Evolutionary conservation across 64 coral and sea anemone species (phyloP).

Genomic region (Astreopora myriophthalma): DNA sequence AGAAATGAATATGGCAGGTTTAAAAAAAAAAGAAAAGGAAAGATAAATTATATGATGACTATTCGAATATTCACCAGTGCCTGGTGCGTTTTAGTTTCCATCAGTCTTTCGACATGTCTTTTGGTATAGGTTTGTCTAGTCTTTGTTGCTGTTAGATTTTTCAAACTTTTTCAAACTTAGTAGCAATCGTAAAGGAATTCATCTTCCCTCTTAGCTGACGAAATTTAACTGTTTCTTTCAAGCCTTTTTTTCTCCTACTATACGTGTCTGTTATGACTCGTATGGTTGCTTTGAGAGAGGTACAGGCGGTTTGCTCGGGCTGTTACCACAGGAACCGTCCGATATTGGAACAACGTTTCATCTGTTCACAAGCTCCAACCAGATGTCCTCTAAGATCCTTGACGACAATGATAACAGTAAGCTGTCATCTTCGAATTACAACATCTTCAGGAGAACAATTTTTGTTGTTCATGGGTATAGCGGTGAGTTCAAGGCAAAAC

Average conservation of each 20-base stretch:
- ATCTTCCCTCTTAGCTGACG: too few relatives aligned
- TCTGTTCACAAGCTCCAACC: not conserved
- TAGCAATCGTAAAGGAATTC: too few relatives aligned
- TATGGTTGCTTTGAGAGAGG: constrained; percentile 71
- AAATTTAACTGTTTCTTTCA: not conserved
- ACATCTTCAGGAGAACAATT: not conserved
- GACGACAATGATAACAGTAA: not conserved
- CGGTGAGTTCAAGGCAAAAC: not conserved
- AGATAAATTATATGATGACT: too few relatives aligned
- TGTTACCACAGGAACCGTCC: constrained; percentile 60
- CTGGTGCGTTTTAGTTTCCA: too few relatives aligned
- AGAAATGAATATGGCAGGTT: too few relatives aligned
- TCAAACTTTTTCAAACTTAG: too few relatives aligned
- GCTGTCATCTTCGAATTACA: not conserved
- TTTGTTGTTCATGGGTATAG: constrained; percentile 51
- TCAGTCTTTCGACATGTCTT: too few relatives aligned
- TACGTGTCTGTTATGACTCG: constrained; percentile 26
- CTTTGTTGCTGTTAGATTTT: too few relatives aligned
- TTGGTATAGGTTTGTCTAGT: too few relatives aligned
- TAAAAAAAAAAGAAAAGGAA: too few relatives aligned
- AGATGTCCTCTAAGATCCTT: not conserved
- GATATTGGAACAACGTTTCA: constrained; percentile 64
- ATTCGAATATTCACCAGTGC: too few relatives aligned
- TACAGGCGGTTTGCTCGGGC: constrained; percentile 5
- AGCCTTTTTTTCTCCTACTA: not conserved